These are phyloP conservation scores for Muschampia staudingeri DNA, from an alignment of 2,888 invertebrate species.

Conservation along the genomic window DNA sequence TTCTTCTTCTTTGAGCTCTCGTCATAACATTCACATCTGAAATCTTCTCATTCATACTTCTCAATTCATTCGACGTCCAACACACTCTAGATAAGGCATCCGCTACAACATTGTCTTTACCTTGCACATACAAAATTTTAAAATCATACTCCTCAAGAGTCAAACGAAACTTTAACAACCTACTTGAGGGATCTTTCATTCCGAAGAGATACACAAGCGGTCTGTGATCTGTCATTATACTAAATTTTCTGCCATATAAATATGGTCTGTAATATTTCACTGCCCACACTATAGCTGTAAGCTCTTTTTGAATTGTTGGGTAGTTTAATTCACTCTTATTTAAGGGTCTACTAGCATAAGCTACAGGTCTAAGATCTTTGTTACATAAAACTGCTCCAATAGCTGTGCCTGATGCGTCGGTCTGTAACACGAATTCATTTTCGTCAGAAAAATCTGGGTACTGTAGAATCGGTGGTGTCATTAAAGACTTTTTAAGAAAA, in stretches of 20 bases:
- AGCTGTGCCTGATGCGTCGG: not conserved
- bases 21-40: not conserved
- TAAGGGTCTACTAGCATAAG: not conserved
- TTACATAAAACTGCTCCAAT: not conserved
- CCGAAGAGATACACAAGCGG: not conserved
- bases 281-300: not conserved
- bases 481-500: not conserved
- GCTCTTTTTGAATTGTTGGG: not conserved
- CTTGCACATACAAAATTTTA: constrained; percentile 60
- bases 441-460: not conserved
- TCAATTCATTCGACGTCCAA: constrained; percentile 58
- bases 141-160: constrained; percentile 46
- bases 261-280: not conserved
- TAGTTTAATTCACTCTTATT: not conserved
- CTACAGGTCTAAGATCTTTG: not conserved
- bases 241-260: not conserved
- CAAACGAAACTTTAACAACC: not conserved
- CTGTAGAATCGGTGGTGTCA: not conserved
- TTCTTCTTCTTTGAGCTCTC: not conserved
- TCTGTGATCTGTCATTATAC: not conserved
- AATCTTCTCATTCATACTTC: constrained; percentile 8
- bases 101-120: constrained; percentile 55
- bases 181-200: not conserved
- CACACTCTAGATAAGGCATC: constrained; percentile 59
- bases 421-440: not conserved